Base-by-base conservation (phyloP, 2,797 vertebrate species). In the Hafferia zeledoni region DNA sequence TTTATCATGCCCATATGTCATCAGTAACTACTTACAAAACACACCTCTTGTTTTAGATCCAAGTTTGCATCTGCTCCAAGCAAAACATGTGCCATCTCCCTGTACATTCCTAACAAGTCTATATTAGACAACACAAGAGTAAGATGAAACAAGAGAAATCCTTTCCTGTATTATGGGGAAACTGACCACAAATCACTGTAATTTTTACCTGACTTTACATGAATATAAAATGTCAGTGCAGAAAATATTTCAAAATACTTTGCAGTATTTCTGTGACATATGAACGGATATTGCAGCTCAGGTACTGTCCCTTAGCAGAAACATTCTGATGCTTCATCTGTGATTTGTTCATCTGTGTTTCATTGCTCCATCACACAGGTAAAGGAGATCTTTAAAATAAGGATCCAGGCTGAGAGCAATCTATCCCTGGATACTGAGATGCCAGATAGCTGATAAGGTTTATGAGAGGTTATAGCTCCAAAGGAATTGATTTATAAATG, bases 1-100 rank as follows among this genome's bases (percentile, higher is more conserved):
- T 96, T 95, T 95, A 80, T 95, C 91, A 64, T 68, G 63, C 85
- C 95, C 95, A 91, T 96, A 96, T 96, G 95, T 64, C 87, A 94
- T 50, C 94, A 94, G 93, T 18, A 96, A 31, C 94, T 93, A 96
- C 91, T 95, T 84, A 88, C 19, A 94, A 93, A 93, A 86, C 83
- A 95, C 93, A 94, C 78, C 85, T 96, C 95, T 96, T 74, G 0
- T 93, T 97, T 96, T 95, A 97, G 95, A 96, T 79, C 77, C 87
- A 90, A 93, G 87, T 94, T 90, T 94, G 80, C 93, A 96, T 95
- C 93, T 96, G 79, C 88, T 94, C 87, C 83, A 83, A 93, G 67
- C 69, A 95, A 91, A 93, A 83, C 91, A 78, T 86, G 95, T 86
- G 74, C 83, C 70, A 74, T 67, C 52, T 89, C 70, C 67, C 52